Evolutionary conservation across 2,797 vertebrate genomes (phyloP), one percentile per base, ranked within the genome.

Genomic region (Pitangus sulphuratus): DNA sequence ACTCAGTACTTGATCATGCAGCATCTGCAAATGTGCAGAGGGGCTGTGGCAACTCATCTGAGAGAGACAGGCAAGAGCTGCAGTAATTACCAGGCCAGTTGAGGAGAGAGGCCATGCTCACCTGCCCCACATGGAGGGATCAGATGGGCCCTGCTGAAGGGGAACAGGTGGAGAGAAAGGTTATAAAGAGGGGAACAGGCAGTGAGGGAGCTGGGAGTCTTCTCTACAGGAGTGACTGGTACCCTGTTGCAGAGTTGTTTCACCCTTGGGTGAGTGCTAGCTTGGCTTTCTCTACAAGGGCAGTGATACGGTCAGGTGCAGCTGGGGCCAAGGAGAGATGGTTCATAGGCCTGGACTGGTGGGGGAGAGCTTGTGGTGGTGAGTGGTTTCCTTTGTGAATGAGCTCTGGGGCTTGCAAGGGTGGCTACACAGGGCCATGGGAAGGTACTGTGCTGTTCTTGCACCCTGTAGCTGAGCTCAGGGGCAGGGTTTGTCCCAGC

Each of bases 181-280:
- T 50, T 62, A n/a, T 47, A 82, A 81, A 87, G 2, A 24, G 30
- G 26, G 22, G 9, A 65, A 25, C 24, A 47, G 22, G 31, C 10
- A 57, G 21, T 0, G 0, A 37, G 9, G 0, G 5, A 44, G 33
- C 8, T 15, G 4, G 2, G 4, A 44, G 25, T 3, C 2, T 44
- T 16, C 6, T 64, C 31, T 25, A 17, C 31, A 18, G 14, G 0
- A 0, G 2, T 15, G 20, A 24, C 6, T 8, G 2, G 25, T 0
- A 0, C 4, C 11, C 19, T 44, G 30, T 4, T 8, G 17, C 1
- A 17, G 37, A 19, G n/a, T 9, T 0, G 0, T 47, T 4, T 20
- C 37, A 13, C 7, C 10, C 8, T 2, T 4, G 11, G 72, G 66
- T 87, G 39, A 90, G 92, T 56, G 24, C 22, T 3, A 6, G 4